Base-by-base conservation (phyloP, 2,888 invertebrate species). In the Diabrotica balteata region DNA sequence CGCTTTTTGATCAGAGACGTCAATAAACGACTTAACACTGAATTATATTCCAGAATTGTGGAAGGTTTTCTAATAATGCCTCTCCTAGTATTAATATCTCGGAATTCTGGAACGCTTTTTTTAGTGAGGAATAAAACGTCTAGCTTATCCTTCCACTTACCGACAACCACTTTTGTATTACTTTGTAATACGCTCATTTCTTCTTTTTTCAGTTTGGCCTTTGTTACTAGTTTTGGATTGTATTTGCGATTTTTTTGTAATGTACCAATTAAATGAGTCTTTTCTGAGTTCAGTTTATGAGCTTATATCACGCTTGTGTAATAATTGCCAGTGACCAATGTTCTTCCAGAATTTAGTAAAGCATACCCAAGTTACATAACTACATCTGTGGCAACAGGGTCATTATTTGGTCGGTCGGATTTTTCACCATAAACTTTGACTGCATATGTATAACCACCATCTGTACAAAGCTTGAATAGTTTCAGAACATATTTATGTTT, bases 181-280 rank as follows among this genome's bases (percentile, higher is more conserved):
- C 51, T 51, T 51, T 51, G 51, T n/a, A 51, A 51, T 51, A n/a
- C 10, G n/a, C 10, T 51, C 51, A 51, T 51, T 51, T 51, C 51
- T 51, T 2, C 51, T 51, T 1, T 51, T n/a, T 51, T 51, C n/a
- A 51, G n/a, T n/a, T 46, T 46, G 46, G 46, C 46, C 7, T 7
- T 1, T 46, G 9, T 9, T 8, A 46, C 46, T 8, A 2, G 9
- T 46, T 7, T 46, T 9, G 46, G 46, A 46, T 46, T 46, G 9
- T 8, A 46, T 46, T 46, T 46, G 7, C 46, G 1, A 8, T 46
- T 46, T 7, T 7, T 8, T 46, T 2, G 46, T 46, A 46, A 9
- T 8, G 46, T 46, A 2, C 2, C 9, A 46, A 46, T 46, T 9
- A 46, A 46, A 46, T 46, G 46, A 8, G 46, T 46, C 7, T 9